These are phyloP conservation scores for Aurelia aurita DNA, from an alignment of 30 jellyfish, hydroid and myxozoan species.

Conservation along the genomic window DNA sequence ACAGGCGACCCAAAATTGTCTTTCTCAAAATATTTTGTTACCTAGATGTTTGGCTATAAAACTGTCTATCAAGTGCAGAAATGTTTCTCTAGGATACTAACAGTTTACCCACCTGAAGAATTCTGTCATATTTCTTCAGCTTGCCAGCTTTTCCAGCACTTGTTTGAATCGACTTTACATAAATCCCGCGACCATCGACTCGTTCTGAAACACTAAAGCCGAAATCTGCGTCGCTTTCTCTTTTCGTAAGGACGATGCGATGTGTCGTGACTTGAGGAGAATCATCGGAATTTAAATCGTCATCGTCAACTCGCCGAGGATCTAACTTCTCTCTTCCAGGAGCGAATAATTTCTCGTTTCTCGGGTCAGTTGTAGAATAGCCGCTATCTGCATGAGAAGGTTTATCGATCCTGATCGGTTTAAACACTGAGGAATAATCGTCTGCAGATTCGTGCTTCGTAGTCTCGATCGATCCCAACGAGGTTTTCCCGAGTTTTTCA, in stretches of 20 bases:
- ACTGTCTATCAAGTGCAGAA: no score
- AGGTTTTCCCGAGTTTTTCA: slow-evolving; percentile 39
- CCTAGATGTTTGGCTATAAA: no score
- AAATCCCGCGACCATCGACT: slow-evolving; percentile 62
- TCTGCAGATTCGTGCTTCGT: not conserved
- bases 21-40: no score
- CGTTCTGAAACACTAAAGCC: slow-evolving; percentile 85
- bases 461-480: slow-evolving; percentile 25
- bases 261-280: slow-evolving; percentile 22
- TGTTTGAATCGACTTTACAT: slow-evolving; percentile 61
- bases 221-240: slow-evolving; percentile 47
- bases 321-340: not conserved
- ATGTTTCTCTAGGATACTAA: no score
- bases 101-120: slow-evolving; percentile 45
- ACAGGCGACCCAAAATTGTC: no score
- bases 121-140: slow-evolving; percentile 63
- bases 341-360: not conserved
- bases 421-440: not conserved
- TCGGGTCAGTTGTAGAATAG: slow-evolving; percentile 10
- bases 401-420: not conserved
- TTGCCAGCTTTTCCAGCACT: slow-evolving; percentile 32
- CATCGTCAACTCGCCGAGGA: not conserved
- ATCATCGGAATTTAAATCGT: not conserved
- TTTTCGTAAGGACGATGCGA: slow-evolving; percentile 46
- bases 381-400: slow-evolving; percentile 25